These are phyloP conservation scores for Mantis religiosa DNA, from an alignment of 2,888 invertebrate genomes.

Conservation along the genomic window DNA sequence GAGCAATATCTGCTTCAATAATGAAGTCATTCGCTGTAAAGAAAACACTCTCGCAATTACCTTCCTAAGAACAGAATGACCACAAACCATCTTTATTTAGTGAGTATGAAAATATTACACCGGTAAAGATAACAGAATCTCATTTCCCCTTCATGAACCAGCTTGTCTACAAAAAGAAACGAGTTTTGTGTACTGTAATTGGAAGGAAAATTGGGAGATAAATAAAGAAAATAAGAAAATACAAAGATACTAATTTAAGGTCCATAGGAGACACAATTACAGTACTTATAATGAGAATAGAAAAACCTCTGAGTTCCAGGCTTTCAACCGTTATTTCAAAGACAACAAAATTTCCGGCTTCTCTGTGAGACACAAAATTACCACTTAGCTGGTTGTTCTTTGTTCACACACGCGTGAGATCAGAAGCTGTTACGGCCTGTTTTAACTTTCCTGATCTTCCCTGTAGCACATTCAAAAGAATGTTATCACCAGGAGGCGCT, in stretches of 20 bases:
- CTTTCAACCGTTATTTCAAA: background rate
- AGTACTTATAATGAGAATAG: background rate
- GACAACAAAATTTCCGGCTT: background rate
- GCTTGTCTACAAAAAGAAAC: background rate
- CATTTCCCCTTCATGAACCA: background rate
- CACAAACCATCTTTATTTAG: background rate
- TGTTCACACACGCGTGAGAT: background rate
- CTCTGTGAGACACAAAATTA: background rate
- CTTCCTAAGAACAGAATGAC: background rate
- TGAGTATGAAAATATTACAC: background rate
- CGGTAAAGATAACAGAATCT: background rate
- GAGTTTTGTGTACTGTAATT: background rate
- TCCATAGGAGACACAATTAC: background rate
- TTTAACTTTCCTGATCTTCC: background rate
- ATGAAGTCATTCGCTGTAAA: too few relatives aligned
- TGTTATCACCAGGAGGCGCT: too few relatives aligned
- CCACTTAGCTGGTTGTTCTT: background rate
- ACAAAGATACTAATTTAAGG: background rate
- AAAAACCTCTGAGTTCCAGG: background rate
- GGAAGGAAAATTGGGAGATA: background rate
- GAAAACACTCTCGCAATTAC: background rate
- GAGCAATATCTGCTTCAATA: too few relatives aligned
- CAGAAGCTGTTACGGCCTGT: background rate
- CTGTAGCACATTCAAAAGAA: too few relatives aligned
- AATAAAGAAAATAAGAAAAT: background rate